A percentile compares a stretch with the other conserved stretches of the same genome.
Evolutionary conservation across 2,888 invertebrate genomes (phyloP).

Genomic region (Calameuta pallipes): DNA sequence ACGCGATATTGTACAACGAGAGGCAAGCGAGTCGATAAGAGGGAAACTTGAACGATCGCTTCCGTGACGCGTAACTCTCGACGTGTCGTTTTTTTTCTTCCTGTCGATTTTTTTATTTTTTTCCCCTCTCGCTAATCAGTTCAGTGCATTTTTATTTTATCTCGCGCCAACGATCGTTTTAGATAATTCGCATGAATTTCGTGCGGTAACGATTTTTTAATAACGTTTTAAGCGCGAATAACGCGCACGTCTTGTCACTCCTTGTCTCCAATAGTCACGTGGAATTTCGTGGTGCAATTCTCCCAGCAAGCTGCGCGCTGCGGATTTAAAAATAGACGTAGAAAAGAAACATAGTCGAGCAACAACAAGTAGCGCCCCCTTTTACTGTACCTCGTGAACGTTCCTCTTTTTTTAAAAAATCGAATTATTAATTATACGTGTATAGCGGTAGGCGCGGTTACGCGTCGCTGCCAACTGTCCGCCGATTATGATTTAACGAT

Average conservation of each 20-base stretch:
- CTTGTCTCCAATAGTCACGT: not conserved
- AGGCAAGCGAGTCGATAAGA: not conserved
- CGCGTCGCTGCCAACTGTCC: slow-evolving; percentile 25
- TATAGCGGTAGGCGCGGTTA: slow-evolving; percentile 27
- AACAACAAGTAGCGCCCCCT: not conserved
- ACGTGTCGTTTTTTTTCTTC: not conserved
- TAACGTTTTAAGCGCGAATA: no score
- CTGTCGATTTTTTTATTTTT: slow-evolving; percentile 6
- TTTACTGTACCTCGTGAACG: no score
- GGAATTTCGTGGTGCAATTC: not conserved
- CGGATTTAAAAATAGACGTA: not conserved
- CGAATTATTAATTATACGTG: slow-evolving; percentile 42
- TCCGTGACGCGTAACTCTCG: not conserved
- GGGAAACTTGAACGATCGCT: not conserved
- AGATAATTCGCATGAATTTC: not conserved
- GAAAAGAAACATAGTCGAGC: not conserved
- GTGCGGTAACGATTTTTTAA: no score
- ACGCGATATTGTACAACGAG: not conserved
- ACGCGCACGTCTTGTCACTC: not conserved
- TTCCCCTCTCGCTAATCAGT: not conserved
- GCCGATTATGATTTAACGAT: slow-evolving; percentile 50
- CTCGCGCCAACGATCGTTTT: not conserved
- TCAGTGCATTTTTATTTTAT: not conserved
- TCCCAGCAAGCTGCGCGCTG: no score
- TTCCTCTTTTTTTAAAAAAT: slow-evolving; percentile 18